Conservation (phyloP, 2,888 invertebrate genomes). For the Cataglyphis altisquamis region DNA sequence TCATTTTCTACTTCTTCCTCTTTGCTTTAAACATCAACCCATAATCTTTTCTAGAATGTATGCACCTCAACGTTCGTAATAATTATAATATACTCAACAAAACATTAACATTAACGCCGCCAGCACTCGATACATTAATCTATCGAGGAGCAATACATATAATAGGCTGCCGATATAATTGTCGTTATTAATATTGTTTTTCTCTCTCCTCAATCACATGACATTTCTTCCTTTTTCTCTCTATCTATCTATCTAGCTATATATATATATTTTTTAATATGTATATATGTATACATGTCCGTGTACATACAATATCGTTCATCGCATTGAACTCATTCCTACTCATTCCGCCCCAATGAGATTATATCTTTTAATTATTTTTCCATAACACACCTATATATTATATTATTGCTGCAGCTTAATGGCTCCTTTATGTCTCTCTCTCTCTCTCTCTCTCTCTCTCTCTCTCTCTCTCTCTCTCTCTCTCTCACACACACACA, state of each 20-base stretch:
- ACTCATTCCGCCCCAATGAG: slow-evolving; percentile 59
- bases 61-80: slow-evolving; percentile 79
- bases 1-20: slow-evolving; percentile 22
- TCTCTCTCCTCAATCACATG: slow-evolving; percentile 65
- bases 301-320: slow-evolving; percentile 65
- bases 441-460: not conserved
- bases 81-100: slow-evolving; percentile 81
- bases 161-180: slow-evolving; percentile 71
- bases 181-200: slow-evolving; percentile 68
- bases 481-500: not conserved
- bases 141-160: slow-evolving; percentile 65
- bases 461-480: too few relatives aligned
- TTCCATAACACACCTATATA: slow-evolving; percentile 80
- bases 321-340: slow-evolving; percentile 64
- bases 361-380: slow-evolving; percentile 69
- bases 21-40: slow-evolving; percentile 73
- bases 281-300: slow-evolving; percentile 56
- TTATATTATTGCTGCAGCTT: slow-evolving; percentile 87
- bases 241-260: slow-evolving; percentile 60
- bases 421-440: slow-evolving; percentile 64
- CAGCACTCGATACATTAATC: slow-evolving; percentile 67
- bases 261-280: slow-evolving; percentile 46
- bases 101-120: slow-evolving; percentile 80
- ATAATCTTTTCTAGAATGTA: slow-evolving; percentile 76
- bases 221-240: slow-evolving; percentile 50